Percentiles rank a stretch among this genome's conserved stretches.
phyloP scores from a whole-genome alignment of 2,888 invertebrate species.

The Leistus spinibarbis region DNA sequence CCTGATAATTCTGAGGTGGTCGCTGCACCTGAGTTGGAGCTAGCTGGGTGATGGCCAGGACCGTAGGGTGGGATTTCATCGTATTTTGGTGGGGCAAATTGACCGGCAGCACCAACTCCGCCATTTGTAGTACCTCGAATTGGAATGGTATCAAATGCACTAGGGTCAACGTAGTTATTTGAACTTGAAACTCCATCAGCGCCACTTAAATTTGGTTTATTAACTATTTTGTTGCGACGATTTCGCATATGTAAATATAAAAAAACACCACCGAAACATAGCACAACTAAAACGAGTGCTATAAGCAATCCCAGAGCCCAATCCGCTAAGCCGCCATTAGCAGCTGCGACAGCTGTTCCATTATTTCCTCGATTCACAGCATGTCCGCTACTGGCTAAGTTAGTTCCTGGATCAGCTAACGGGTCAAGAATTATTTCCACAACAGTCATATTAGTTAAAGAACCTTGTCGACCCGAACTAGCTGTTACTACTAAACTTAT shows the following conservation, averaged over 20 bases:
- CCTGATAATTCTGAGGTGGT: slow-evolving; percentile 91
- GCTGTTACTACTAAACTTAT: slow-evolving; percentile 84
- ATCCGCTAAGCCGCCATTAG: slow-evolving; percentile 76
- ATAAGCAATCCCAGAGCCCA: slow-evolving; percentile 90
- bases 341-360: slow-evolving; percentile 66
- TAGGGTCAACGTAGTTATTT: slow-evolving; percentile 86
- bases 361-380: slow-evolving; percentile 52
- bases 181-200: slow-evolving; percentile 77
- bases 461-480: slow-evolving; percentile 87
- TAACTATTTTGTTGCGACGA: slow-evolving; percentile 77
- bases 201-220: slow-evolving; percentile 74
- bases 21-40: slow-evolving; percentile 78
- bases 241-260: slow-evolving; percentile 84
- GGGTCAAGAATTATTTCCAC: slow-evolving; percentile 81
- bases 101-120: slow-evolving; percentile 56
- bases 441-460: slow-evolving; percentile 82
- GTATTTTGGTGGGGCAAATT: slow-evolving; percentile 89
- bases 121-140: slow-evolving; percentile 70
- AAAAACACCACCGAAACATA: slow-evolving; percentile 84
- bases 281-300: slow-evolving; percentile 77
- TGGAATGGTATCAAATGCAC: slow-evolving; percentile 88
- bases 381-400: slow-evolving; percentile 59
- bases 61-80: slow-evolving; percentile 90
- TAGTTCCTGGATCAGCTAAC: slow-evolving; percentile 67
- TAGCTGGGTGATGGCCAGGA: slow-evolving; percentile 68